Base-by-base conservation (phyloP, 2,888 invertebrate genomes). In the Caenorhabditis panamensis region DNA sequence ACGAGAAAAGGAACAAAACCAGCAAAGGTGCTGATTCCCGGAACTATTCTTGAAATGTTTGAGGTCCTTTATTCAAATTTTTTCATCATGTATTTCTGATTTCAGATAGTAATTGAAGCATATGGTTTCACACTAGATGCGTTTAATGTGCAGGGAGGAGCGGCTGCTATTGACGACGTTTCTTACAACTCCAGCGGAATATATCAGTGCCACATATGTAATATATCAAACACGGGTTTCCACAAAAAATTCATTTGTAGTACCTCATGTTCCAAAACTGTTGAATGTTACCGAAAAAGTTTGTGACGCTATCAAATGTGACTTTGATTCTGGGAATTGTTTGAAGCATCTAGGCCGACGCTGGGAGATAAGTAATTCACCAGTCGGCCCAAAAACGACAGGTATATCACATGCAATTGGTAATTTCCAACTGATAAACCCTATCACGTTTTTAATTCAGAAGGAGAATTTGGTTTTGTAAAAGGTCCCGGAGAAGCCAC, bases 51-150 rank as follows among this genome's bases (percentile, higher is more conserved):
- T 8, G 66, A 79, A 18, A 83, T 83, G 47, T 88, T 89, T 63
- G 88, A 89, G 82, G 89, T 88, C 11, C 28, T 31, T 16, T n/a
- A 31, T 31, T 28, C 8, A 28, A 4, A 16, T 31, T 77, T 85
- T 67, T 13, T 11, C 9, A 41, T 16, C 13, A 36, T 36, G 6
- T 36, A 8, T 36, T 8, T 36, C 5, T 36, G 36, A 9, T 31
- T 31, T 31, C 69, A 89, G 88, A 84, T 89, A 13, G 88, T 89
- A 0, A 88, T 89, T 13, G 88, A 89, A 71, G 88, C 88, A 0
- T 82, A 81, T 37, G 81, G 84, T 37, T 89, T 89, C 56, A 68
- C 77, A 1, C 82, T 87, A 26, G 84, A 88, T 61, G 84, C 88
- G 4, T 89, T 89, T 66, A 88, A 88, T 1, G 73, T 84, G 36